Evolutionary conservation across 2,113 vertebrate genomes (phyloP).

Genomic region (Bombycilla garrulus): DNA sequence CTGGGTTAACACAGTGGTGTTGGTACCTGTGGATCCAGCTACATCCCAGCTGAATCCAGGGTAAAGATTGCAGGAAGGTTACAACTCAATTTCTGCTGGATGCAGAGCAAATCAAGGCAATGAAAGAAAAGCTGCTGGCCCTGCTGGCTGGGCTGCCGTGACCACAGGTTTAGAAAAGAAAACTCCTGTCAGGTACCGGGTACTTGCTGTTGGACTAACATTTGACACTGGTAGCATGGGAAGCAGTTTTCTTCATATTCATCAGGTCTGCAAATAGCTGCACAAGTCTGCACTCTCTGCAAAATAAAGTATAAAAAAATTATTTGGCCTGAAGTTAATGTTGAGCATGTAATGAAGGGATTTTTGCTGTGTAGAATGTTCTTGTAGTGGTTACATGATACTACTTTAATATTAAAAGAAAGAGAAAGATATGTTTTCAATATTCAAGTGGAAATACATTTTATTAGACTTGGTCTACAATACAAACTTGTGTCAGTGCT

Average conservation of each 20-base stretch:
- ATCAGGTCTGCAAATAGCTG: neutral
- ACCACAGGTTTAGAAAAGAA: neutral
- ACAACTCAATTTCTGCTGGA: neutral
- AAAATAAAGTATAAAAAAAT: neutral
- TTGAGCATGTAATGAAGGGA: neutral
- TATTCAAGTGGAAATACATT: neutral
- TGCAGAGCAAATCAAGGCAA: neutral
- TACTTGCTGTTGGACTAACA: neutral
- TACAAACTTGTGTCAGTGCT: neutral
- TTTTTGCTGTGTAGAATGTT: neutral
- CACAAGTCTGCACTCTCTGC: neutral
- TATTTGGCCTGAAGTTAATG: neutral
- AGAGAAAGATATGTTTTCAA: neutral
- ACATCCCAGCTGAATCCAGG: neutral
- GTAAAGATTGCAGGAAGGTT: neutral
- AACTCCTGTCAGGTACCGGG: neutral
- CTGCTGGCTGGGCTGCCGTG: neutral
- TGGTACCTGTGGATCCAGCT: neutral
- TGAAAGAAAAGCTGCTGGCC: neutral
- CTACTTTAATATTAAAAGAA: neutral
- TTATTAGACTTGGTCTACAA: neutral
- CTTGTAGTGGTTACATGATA: neutral
- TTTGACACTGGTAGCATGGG: neutral
- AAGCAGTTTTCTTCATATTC: neutral
- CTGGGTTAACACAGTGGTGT: neutral